Evolutionary conservation across 2,797 vertebrate species (phyloP), one percentile per base, ranked within the genome.

Genomic region (Acrossocheilus fasciatus): DNA sequence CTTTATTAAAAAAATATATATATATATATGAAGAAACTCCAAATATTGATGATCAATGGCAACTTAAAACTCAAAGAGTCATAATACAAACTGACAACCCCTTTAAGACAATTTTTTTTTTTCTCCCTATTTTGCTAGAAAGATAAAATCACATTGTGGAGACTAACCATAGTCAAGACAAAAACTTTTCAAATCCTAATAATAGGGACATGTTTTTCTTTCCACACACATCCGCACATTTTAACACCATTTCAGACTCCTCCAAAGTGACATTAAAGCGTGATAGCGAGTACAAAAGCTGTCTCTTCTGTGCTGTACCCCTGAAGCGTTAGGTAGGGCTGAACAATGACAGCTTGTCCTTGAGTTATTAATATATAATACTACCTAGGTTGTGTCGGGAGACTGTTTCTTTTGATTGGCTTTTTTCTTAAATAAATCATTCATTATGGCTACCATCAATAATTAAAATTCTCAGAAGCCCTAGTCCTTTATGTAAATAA

Each of bases 321-420:
- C 90, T 82, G 88, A 91, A 93, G 89, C 92, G 80, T 83, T 89
- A 84, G 89, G 88, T 86, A 87, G 90, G 88, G 91, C 93, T 90
- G 93, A 95, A 96, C 95, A 96, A 95, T 95, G 93, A 95, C 94
- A 95, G 94, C 92, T 91, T 94, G 95, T 94, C 96, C 95, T 96
- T 96, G 95, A 94, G 94, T 94, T 94, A 96, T 96, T 95, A 96
- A 96, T 96, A 93, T 95, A 95, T 96, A 95, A 96, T 95, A 92
- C 91, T 92, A 92, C 91, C 94, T 92, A 95, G 93, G 94, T 95
- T 93, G 94, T 91, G 85, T 93, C 62, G 81, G 92, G 91, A 95
- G 94, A 94, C 93, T 91, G 90, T 91, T 90, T 92, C 93, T 92
- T 96, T 92, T 95, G 95, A 96, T 96, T 96, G 95, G 94, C 94